phyloP scores from a whole-genome alignment of 2,113 vertebrate genomes.

The Orcinus orca region DNA sequence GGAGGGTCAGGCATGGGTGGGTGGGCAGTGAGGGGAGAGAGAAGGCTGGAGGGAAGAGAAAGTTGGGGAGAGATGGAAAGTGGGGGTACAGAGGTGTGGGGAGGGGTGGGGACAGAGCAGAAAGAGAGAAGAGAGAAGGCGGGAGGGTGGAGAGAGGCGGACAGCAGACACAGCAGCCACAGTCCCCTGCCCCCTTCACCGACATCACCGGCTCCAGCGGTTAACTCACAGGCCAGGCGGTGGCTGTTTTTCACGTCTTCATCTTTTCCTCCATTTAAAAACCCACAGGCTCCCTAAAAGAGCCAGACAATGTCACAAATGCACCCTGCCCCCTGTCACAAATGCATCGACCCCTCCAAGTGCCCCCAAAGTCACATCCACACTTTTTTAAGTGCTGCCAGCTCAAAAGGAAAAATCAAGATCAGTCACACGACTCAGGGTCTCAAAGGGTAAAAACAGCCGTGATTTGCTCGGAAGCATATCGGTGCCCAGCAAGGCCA shows the following conservation, averaged over 20 bases:
- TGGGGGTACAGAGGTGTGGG: background rate
- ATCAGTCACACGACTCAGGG: background rate
- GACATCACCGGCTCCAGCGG: background rate
- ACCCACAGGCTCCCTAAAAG: slow-evolving; percentile 75
- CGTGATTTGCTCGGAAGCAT: background rate
- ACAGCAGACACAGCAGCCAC: too few relatives aligned
- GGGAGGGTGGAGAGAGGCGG: background rate
- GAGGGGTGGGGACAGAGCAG: background rate
- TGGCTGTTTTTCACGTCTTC: slow-evolving; percentile 55
- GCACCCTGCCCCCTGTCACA: background rate
- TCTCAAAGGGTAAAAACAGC: background rate
- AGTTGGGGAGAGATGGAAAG: background rate
- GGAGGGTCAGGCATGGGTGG: too few relatives aligned
- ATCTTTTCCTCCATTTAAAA: slow-evolving; percentile 70
- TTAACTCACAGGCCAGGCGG: background rate
- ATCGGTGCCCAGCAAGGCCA: background rate
- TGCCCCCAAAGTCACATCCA: background rate
- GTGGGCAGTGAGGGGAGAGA: background rate
- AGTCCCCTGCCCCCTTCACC: background rate
- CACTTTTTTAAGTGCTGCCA: background rate
- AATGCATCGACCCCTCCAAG: background rate
- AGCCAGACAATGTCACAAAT: slow-evolving; percentile 54
- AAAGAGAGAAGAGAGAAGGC: background rate
- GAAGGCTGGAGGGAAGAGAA: background rate
- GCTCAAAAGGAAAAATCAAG: background rate